Evolutionary conservation across 2,888 invertebrate species (phyloP).

Genomic region (Shargacucullia verbasci): DNA sequence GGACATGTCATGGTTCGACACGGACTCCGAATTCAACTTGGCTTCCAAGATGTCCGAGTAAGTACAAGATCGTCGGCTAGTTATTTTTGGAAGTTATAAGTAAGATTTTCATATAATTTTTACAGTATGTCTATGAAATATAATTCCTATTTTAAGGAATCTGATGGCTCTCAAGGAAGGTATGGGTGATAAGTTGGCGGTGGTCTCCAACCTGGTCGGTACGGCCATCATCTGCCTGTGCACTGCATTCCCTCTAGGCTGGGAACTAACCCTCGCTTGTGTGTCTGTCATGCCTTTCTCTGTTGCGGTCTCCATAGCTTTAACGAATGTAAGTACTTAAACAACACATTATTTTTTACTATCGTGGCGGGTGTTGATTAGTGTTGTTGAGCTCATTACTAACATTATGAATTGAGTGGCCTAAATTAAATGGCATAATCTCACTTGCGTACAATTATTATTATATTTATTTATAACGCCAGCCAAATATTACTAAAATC

Average conservation of each 20-base stretch:
- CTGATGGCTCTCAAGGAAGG: slow-evolving; percentile 94
- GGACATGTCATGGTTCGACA: slow-evolving; percentile 93
- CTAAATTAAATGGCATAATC: too few species aligned
- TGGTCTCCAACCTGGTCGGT: slow-evolving; percentile 92
- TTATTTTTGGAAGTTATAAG: too few species aligned
- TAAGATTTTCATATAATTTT: too few species aligned
- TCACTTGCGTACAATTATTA: too few species aligned
- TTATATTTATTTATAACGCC: too few species aligned
- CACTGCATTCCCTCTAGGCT: slow-evolving; percentile 93
- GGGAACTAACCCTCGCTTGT: slow-evolving; percentile 95
- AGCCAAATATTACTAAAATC: too few species aligned
- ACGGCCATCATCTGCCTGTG: slow-evolving; percentile 92
- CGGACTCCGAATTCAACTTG: slow-evolving; percentile 91
- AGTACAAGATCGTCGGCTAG: too few species aligned
- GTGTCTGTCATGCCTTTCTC: slow-evolving; percentile 93
- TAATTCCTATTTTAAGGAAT: slow-evolving; percentile 87
- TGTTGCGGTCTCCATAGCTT: slow-evolving; percentile 91
- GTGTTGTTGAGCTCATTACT: neutral
- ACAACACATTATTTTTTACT: neutral
- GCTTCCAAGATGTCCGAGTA: slow-evolving; percentile 93
- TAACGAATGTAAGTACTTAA: slow-evolving; percentile 90
- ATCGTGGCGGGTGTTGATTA: too few species aligned
- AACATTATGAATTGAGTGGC: too few species aligned
- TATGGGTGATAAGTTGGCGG: slow-evolving; percentile 94
- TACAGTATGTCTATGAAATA: too few species aligned